phyloP scores from a whole-genome alignment of 1,140 invertebrate species.

The Formica exsecta region DNA sequence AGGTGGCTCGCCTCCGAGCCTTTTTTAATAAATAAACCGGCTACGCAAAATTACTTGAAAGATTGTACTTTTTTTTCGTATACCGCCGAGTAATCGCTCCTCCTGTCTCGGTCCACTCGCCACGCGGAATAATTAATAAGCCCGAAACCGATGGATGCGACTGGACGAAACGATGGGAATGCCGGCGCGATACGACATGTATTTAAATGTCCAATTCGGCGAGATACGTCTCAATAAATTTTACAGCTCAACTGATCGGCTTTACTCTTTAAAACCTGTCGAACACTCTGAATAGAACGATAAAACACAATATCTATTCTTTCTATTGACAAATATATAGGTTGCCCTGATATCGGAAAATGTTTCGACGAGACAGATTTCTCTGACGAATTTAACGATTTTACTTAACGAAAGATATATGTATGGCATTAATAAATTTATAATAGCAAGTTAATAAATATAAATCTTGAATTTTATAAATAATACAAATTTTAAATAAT shows the following conservation, averaged over 20 bases:
- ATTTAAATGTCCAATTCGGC: slow-evolving; percentile 51
- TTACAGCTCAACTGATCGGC: slow-evolving; percentile 4
- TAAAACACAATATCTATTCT: slow-evolving; percentile 36
- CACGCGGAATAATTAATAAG: slow-evolving; percentile 66
- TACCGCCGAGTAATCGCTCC: slow-evolving; percentile 60
- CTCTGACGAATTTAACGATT: neutral
- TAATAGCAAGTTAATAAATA: neutral
- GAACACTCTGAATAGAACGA: slow-evolving; percentile 16
- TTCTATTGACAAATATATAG: slow-evolving; percentile 24
- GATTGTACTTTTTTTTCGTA: slow-evolving; percentile 65
- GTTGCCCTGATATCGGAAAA: neutral
- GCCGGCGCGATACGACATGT: slow-evolving; percentile 29
- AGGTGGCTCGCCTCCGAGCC: slow-evolving; percentile 36
- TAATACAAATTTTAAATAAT: neutral
- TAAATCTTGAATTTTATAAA: neutral
- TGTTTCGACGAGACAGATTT: neutral
- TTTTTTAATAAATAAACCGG: slow-evolving; percentile 75
- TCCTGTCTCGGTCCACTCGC: slow-evolving; percentile 30
- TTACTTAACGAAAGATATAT: neutral
- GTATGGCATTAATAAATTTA: neutral
- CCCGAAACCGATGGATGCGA: slow-evolving; percentile 32
- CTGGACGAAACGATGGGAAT: slow-evolving; percentile 26
- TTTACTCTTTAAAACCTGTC: slow-evolving; percentile 32
- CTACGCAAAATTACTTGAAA: slow-evolving; percentile 69
- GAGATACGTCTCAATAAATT: slow-evolving; percentile 62